A percentile compares a stretch with the other conserved stretches of the same genome.
Conservation (phyloP, 2,113 vertebrate species). For the Meles meles region DNA sequence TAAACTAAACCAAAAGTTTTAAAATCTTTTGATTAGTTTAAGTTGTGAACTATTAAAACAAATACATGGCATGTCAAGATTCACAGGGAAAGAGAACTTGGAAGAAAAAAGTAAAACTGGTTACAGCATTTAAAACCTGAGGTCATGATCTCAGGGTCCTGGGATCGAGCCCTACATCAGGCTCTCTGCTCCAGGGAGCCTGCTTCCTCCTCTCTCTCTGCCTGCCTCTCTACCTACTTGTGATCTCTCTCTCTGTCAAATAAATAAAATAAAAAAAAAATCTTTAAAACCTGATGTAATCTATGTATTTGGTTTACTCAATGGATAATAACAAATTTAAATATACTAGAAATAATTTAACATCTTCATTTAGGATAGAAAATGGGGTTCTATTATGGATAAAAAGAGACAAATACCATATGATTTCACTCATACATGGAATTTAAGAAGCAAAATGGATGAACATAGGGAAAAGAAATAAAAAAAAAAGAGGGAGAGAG, state of each 20-base stretch:
- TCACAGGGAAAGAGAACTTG: background rate
- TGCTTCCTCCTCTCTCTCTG: no score
- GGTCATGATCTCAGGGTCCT: no score
- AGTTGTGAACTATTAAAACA: background rate
- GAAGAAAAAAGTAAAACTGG: background rate
- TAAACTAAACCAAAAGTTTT: background rate
- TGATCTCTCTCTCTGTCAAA: no score
- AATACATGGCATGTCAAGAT: background rate
- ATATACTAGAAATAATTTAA: background rate
- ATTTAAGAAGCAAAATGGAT: background rate
- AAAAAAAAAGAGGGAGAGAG: background rate
- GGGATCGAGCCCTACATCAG: no score
- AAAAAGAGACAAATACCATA: background rate
- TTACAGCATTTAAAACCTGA: background rate
- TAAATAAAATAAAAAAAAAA: no score
- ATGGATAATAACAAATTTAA: background rate
- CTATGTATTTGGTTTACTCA: background rate
- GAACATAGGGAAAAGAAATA: background rate
- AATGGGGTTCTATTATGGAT: background rate
- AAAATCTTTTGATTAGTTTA: background rate
- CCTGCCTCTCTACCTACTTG: no score
- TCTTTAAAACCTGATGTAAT: background rate
- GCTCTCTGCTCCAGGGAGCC: no score
- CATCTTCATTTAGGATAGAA: background rate
- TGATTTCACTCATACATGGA: background rate